Evolutionary conservation across 1,140 invertebrate species (phyloP), one percentile per base, ranked within the genome.

Genomic region (Drosophila paulistorum): DNA sequence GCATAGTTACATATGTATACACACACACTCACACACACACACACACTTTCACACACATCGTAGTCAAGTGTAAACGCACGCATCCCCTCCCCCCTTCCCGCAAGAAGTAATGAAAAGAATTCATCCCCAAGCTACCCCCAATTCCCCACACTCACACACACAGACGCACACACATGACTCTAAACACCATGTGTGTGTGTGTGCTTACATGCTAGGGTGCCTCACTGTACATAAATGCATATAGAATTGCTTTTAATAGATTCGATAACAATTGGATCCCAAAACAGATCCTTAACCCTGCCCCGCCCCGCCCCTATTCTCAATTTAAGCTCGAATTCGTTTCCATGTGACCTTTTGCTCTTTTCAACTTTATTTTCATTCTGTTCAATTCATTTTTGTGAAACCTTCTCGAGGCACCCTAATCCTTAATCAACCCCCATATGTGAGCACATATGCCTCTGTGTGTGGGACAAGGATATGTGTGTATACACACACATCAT

Each of bases 1-100:
- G 57, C 51, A 66, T 67, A 81, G 57, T 65, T 82, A 59, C 63
- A 74, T 71, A 82, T 82, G 69, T 75, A 85, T 70, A 85, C 54
- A 85, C 71, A 75, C 45, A 71, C 58, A 23, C 20, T 1, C 45
- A 71, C 58, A 68, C 42, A 2, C 2, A 65, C 59, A 62, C 41
- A 39, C 48, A 65, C 10, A 60, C 60, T 17, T 17, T 23, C 2
- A 65, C 59, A 62, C 41, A 39, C 48, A 65, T 65, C 39, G 74
- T 67, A 78, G 57, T 69, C 74, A 79, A 64, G 69, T 77, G 63
- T 73, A 69, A 79, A 73, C 69, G 74, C 70, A 77, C 77, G 51
- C 77, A 37, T 64, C 71, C 57, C n/a, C n/a, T n/a, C n/a, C n/a
- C n/a, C 72, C 37, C 42, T 23, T 9, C 45, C 17, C 17, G 17